A percentile compares a stretch with the other conserved stretches of the same genome.
These are phyloP conservation scores for Plecotus auritus DNA, from an alignment of 2,113 vertebrate genomes.

Conservation along the genomic window DNA sequence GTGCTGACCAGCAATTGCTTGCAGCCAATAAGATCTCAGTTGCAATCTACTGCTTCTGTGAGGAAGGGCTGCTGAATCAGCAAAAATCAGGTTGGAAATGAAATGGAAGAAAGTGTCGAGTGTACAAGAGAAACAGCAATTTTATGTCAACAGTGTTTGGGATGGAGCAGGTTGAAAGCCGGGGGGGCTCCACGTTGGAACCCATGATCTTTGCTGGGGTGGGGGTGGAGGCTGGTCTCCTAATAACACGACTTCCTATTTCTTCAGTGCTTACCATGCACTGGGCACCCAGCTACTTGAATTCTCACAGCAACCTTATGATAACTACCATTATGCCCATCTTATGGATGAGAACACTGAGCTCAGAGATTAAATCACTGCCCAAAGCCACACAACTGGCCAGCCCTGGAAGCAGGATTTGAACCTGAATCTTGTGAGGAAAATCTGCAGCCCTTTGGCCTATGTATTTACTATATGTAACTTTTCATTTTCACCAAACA, in stretches of 20 bases:
- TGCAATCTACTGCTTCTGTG: not conserved
- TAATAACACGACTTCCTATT: not conserved
- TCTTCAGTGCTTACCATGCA: not conserved
- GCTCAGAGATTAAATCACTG: not conserved
- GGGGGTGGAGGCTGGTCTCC: not conserved
- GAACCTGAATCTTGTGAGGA: not conserved
- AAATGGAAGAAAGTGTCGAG: not conserved
- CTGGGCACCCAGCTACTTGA: not conserved
- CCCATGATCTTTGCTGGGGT: not conserved
- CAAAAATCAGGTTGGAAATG: not conserved
- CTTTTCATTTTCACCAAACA: not conserved
- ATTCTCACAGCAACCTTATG: not conserved
- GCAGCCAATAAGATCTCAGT: not conserved
- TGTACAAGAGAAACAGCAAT: not conserved
- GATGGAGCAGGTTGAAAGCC: not conserved
- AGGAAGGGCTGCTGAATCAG: slow-evolving; percentile 17
- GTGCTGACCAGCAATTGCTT: not conserved
- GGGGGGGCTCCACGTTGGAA: fast-evolving
- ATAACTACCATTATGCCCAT: not conserved
- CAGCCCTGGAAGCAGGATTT: not conserved
- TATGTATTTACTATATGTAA: not conserved
- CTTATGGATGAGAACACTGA: not conserved
- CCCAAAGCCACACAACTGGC: not conserved
- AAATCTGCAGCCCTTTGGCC: not conserved
- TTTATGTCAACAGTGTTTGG: not conserved